phyloP scores from a whole-genome alignment of 2,113 vertebrate species.

The Microcebus jonahi region DNA sequence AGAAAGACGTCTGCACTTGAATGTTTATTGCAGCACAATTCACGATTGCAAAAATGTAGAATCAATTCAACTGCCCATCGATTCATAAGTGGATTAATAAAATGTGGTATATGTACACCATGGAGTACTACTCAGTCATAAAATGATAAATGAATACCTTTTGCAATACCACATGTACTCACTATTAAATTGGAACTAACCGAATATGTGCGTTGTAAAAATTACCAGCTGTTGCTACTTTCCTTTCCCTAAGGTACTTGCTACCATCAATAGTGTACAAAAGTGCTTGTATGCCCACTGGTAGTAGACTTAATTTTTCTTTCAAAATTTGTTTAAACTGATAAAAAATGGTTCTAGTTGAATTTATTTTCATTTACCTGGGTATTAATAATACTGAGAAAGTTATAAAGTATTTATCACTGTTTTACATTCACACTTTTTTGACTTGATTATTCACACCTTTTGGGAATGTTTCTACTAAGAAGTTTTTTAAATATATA shows the following conservation, averaged over 20 bases:
- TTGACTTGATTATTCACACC: neutral
- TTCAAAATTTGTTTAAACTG: slow-evolving; percentile 6
- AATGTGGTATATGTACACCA: no score
- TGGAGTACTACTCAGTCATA: no score
- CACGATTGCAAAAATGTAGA: no score
- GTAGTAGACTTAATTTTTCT: neutral
- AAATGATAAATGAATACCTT: no score
- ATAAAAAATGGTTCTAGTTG: neutral
- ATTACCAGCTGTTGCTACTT: neutral
- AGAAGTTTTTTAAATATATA: neutral
- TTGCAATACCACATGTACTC: no score
- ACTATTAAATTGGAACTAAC: no score
- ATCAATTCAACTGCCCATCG: no score
- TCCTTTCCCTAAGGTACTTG: neutral
- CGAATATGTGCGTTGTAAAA: neutral
- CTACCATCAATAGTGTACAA: neutral
- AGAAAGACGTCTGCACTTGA: no score
- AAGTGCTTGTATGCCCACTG: neutral
- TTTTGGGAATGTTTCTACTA: neutral
- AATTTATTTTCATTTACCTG: neutral
- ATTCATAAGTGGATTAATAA: no score
- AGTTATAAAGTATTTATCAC: neutral
- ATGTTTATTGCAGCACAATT: no score
- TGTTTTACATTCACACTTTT: neutral
- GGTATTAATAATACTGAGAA: neutral